Conservation (phyloP, 2,888 invertebrate species). For the Lepidonotus clava region DNA sequence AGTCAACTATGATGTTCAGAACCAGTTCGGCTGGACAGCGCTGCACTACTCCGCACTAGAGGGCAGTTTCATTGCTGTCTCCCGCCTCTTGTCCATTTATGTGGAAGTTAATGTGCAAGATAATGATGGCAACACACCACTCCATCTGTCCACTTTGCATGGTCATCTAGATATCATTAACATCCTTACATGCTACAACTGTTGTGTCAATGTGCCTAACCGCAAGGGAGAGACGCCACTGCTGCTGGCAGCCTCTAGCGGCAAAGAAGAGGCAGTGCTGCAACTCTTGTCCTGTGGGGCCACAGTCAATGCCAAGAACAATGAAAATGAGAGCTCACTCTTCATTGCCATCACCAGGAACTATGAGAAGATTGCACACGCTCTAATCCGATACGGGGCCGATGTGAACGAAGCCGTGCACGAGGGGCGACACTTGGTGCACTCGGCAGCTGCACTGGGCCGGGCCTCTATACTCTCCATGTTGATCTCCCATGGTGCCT, state of each 20-base stretch:
- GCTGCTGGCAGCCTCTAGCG: constrained; percentile 44
- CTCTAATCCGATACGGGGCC: constrained; percentile 54
- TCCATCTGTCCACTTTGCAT: constrained; percentile 51
- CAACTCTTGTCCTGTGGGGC: constrained; percentile 47
- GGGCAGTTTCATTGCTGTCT: constrained; percentile 30
- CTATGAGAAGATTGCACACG: constrained; percentile 33
- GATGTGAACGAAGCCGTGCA: constrained; percentile 41
- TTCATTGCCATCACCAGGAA: constrained; percentile 36
- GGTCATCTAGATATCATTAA: constrained; percentile 50
- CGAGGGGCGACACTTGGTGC: constrained; percentile 17
- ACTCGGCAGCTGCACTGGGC: constrained; percentile 21
- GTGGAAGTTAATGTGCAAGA: constrained; percentile 48
- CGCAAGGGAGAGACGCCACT: constrained; percentile 53
- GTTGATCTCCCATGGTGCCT: constrained; percentile 42
- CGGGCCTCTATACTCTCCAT: constrained; percentile 37
- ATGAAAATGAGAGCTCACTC: constrained; percentile 49
- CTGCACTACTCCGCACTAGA: constrained; percentile 54
- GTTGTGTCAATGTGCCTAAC: constrained; percentile 47
- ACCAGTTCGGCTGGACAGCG: constrained; percentile 49
- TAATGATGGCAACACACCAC: constrained; percentile 50
- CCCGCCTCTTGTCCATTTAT: constrained; percentile 33
- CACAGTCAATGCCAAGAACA: constrained; percentile 31
- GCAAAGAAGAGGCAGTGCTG: constrained; percentile 9
- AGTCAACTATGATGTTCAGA: constrained; percentile 50
- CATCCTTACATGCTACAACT: constrained; percentile 17